Evolutionary conservation across 2,797 vertebrate genomes (phyloP), one percentile per base, ranked within the genome.

Genomic region (Argya squamiceps): DNA sequence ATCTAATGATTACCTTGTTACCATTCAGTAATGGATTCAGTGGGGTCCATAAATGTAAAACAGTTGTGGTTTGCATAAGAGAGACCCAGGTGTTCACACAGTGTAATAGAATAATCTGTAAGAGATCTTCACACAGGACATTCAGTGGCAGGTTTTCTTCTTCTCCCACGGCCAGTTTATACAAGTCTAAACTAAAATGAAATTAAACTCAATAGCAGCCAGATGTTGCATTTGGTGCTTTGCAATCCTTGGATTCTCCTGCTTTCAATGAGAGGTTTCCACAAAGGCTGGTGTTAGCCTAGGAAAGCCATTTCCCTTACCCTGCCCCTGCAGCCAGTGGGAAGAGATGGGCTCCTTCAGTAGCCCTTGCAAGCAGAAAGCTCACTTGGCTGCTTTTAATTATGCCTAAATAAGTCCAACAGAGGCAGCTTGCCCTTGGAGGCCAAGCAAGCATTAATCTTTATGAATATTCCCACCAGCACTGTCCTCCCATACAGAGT

Each of bases 321-420:
- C 15, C 27, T 70, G 56, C 36, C 29, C 44, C 43, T 67, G 70
- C 74, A 87, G 63, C 50, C 59, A n/a, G 55, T 63, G 63, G 47
- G 78, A 37, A 84, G 64, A 84, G 67, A 59, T 41, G 50, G 16
- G 39, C 29, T 93, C 36, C 70, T 76, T 73, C 60, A 41, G 56
- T 4, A 63, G 71, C 67, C 67, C 36, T 70, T 69, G 39, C 0
- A 3, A 80, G 37, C 12, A 70, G n/a, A 74, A 85, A 53, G 34
- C 44, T 88, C 64, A 27, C 41, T 80, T 67, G 26, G 43, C 63
- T 94, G 88, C 69, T 91, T 87, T 82, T 82, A 82, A 82, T 93
- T 92, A 78, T 13, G 34, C 24, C 50, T 47, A 8, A 53, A 89
- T 36, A 91, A 88, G 70, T 62, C 77, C 65, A 78, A 37, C 30